Evolutionary conservation across 1,140 invertebrate species (phyloP), one percentile per base, ranked within the genome.

Genomic region (Phenacoccus solenopsis): DNA sequence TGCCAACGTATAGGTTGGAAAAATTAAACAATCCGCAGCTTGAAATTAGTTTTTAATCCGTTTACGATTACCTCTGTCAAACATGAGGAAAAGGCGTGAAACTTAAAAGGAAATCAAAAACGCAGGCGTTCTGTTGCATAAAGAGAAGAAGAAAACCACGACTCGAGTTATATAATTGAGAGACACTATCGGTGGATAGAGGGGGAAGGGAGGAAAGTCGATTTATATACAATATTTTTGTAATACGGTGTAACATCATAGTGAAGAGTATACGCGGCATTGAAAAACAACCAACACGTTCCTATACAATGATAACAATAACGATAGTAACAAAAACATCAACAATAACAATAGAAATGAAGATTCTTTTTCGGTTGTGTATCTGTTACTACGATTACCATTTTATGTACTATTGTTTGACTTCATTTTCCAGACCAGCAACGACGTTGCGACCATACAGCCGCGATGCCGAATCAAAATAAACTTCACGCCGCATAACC

Each of bases 41-140:
- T n/a, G 38, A 49, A 49, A 49, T 49, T 49, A 49, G 38, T 49
- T 49, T 49, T 49, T 49, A 49, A 49, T 49, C 38, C 38, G 38
- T 49, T 49, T 49, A 49, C 38, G 38, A 49, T 49, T 49, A n/a
- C 38, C 20, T 49, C 38, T 49, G 38, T 49, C 38, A 49, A 49
- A 49, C 20, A 49, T 10, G 20, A 49, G 38, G 38, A 49, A 49
- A 49, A 49, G 38, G 38, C 38, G 38, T 49, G 38, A 49, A 49
- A 49, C 38, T 49, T 49, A 49, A 49, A 49, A 49, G 38, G 38
- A 49, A 49, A 49, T 49, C 38, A 16, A 49, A 49, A n/a, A 49
- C 16, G 38, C 38, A n/a, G 38, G 38, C 16, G 38, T 49, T 16
- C 20, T 49, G 13, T 49, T n/a, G 13, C 16, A 49, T n/a, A 49